Evolutionary conservation across 2,888 invertebrate species (phyloP).

Genomic region (Drosophila nr. perissopoda): DNA sequence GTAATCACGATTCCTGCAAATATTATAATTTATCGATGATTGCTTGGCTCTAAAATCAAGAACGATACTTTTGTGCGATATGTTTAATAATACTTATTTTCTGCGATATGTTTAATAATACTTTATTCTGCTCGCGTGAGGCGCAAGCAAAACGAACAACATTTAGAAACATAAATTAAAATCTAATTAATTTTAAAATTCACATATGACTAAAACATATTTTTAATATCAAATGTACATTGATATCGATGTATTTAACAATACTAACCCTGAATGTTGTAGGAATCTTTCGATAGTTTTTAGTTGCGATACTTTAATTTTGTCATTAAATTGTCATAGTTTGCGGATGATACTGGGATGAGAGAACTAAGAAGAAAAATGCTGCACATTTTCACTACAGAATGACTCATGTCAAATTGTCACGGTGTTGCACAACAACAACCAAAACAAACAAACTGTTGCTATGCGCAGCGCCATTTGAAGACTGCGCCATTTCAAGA

Average conservation of each 20-base stretch:
- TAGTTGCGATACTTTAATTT: not conserved
- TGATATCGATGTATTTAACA: not conserved
- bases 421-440: not conserved
- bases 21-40: constrained; percentile 3
- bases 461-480: not conserved
- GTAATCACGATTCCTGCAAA: constrained; percentile 39
- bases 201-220: too few species aligned
- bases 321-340: too few species aligned
- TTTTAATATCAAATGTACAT: not conserved
- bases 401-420: not conserved
- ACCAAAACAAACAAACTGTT: constrained; percentile 1
- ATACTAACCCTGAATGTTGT: not conserved
- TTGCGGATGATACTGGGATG: not conserved
- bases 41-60: too few species aligned
- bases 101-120: not conserved
- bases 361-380: not conserved
- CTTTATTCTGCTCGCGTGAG: not conserved
- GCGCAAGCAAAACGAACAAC: not conserved
- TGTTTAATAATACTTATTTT: not conserved
- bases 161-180: not conserved
- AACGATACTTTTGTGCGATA: not conserved
- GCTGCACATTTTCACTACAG: not conserved
- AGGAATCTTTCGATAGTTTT: too few species aligned
- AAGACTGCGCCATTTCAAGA: not conserved
- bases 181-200: not conserved